Percentiles rank a stretch among this genome's conserved stretches.
Conservation (phyloP, 2,113 vertebrate genomes). For the Lasiurus cinereus region DNA sequence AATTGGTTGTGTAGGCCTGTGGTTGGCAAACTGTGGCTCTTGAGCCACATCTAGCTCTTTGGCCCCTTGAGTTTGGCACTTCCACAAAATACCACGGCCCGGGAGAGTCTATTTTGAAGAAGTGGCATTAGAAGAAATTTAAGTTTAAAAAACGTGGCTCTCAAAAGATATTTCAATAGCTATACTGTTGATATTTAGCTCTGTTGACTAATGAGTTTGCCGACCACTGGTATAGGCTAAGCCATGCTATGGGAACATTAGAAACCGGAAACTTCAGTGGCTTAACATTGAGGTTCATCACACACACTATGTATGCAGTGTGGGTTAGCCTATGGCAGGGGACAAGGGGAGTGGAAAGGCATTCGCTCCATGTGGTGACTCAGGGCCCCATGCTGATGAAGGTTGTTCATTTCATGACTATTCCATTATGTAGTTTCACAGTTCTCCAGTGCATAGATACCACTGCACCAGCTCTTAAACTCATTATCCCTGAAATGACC, state of each 20-base stretch:
- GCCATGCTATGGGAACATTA: not conserved
- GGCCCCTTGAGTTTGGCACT: no score
- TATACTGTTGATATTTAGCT: no score
- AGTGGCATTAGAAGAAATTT: no score
- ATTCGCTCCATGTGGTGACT: not conserved
- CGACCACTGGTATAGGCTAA: not conserved
- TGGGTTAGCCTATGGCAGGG: not conserved
- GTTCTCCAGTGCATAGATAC: not conserved
- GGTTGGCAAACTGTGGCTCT: no score
- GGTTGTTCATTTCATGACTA: not conserved
- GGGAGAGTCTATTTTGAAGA: no score
- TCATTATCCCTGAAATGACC: not conserved
- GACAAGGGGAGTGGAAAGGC: not conserved
- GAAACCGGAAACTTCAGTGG: not conserved
- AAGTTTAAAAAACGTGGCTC: no score
- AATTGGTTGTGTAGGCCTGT: not conserved
- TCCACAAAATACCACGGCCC: no score
- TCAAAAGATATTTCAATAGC: no score
- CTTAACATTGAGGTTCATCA: not conserved
- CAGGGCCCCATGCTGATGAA: not conserved
- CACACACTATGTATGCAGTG: not conserved
- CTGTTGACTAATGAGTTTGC: no score
- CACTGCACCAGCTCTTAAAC: not conserved
- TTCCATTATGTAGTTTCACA: not conserved
- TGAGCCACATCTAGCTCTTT: no score